Evolutionary conservation across 2,113 vertebrate species (phyloP).

Genomic region (Coracopsis vasa): DNA sequence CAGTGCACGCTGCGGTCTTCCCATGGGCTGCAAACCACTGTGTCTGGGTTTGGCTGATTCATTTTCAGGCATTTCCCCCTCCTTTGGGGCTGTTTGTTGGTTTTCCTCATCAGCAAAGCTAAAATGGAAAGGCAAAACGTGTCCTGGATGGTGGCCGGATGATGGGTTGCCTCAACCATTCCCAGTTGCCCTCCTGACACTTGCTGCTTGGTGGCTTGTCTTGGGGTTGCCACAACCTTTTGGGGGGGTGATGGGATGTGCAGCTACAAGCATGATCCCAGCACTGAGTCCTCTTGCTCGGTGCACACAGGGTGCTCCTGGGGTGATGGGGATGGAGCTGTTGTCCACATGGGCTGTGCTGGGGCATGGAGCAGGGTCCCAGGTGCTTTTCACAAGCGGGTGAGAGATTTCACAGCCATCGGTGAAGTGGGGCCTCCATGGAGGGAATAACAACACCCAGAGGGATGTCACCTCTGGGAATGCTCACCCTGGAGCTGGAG

Average conservation of each 20-base stretch:
- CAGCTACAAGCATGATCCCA: rapidly evolving
- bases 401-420: not conserved
- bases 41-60: not conserved
- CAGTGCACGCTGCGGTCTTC: rapidly evolving
- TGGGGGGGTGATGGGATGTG: rapidly evolving
- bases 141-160: rapidly evolving
- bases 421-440: not conserved
- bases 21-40: not conserved
- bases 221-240: rapidly evolving
- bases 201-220: not conserved
- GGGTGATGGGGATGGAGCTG: not conserved
- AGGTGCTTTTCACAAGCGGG: not conserved
- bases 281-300: rapidly evolving
- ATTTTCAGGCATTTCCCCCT: not conserved
- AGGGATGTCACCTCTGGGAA: not conserved
- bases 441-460: not conserved
- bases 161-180: not conserved
- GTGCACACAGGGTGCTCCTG: not conserved
- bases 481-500: not conserved
- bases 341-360: not conserved
- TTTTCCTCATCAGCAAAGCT: not conserved
- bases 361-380: not conserved
- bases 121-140: not conserved
- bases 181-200: not conserved
- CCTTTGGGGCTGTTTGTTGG: not conserved